A percentile compares a stretch with the other conserved stretches of the same genome.
Evolutionary conservation across 2,888 invertebrate species (phyloP).

Genomic region (Buathra laborator): DNA sequence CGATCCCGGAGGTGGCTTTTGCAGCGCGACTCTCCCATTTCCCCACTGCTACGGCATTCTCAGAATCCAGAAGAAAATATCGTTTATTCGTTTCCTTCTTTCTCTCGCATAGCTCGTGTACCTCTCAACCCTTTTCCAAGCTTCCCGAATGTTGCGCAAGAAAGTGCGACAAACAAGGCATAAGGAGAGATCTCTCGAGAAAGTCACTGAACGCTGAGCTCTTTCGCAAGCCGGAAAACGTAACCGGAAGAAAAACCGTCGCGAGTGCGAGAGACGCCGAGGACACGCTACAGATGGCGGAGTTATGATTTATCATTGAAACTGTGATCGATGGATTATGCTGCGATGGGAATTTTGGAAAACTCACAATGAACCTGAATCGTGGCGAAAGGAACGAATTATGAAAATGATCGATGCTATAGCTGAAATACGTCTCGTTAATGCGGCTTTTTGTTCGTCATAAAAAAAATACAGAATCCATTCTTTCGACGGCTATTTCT

Average conservation of each 20-base stretch:
- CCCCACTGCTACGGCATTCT: slow-evolving; percentile 23
- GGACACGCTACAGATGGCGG: slow-evolving; percentile 1
- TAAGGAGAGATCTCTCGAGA: slow-evolving; percentile 28
- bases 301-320: slow-evolving; percentile 13
- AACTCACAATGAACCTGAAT: neutral
- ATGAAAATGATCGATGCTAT: neutral
- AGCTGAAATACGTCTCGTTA: neutral
- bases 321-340: slow-evolving; percentile 1
- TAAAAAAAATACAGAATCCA: neutral
- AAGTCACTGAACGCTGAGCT: slow-evolving; percentile 35
- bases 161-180: slow-evolving; percentile 44
- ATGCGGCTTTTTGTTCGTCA: neutral
- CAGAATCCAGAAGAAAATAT: slow-evolving; percentile 50
- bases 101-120: slow-evolving; percentile 39
- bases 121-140: slow-evolving; percentile 51
- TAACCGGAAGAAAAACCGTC: neutral
- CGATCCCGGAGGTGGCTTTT: slow-evolving; percentile 30
- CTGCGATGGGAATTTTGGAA: neutral
- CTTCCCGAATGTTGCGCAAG: slow-evolving; percentile 67
- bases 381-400: neutral
- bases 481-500: too few relatives aligned
- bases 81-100: slow-evolving; percentile 37
- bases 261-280: neutral
- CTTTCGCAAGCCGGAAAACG: slow-evolving; percentile 5
- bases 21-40: slow-evolving; percentile 21